Conservation (phyloP, 2,113 vertebrate genomes). For the Astur gentilis region DNA sequence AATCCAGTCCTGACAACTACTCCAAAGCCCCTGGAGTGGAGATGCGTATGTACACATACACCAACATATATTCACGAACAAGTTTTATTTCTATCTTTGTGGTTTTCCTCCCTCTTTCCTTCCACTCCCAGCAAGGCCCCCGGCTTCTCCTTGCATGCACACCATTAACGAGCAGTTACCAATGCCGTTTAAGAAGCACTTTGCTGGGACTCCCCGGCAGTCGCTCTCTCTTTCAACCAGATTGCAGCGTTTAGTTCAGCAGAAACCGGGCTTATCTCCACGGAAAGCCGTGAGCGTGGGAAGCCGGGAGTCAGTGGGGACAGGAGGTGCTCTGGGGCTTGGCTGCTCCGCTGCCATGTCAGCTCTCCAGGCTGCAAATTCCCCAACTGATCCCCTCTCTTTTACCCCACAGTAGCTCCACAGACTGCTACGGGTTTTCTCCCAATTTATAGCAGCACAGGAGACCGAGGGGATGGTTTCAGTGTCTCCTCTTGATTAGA, state of each 20-base stretch:
- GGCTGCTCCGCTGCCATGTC: background rate
- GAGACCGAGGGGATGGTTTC: background rate
- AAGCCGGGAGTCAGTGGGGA: background rate
- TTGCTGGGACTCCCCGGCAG: background rate
- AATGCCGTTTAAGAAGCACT: background rate
- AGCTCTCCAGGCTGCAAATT: background rate
- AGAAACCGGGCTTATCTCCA: background rate
- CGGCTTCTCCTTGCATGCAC: background rate
- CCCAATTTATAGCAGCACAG: background rate
- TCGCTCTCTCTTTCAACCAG: background rate
- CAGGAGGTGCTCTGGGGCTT: background rate
- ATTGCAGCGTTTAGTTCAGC: background rate
- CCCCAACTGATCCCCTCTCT: background rate
- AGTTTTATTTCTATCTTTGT: background rate
- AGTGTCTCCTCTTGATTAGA: background rate
- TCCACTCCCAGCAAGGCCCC: background rate
- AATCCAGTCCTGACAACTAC: background rate
- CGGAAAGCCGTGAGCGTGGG: fast-evolving
- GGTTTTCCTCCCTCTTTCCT: background rate
- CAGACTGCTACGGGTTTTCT: background rate
- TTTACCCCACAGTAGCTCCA: background rate
- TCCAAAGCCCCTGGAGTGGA: background rate
- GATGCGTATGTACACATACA: fast-evolving
- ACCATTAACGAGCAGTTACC: background rate
- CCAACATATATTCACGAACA: fast-evolving